Conservation (phyloP, 2,888 invertebrate genomes). For the Protonemura montana region DNA sequence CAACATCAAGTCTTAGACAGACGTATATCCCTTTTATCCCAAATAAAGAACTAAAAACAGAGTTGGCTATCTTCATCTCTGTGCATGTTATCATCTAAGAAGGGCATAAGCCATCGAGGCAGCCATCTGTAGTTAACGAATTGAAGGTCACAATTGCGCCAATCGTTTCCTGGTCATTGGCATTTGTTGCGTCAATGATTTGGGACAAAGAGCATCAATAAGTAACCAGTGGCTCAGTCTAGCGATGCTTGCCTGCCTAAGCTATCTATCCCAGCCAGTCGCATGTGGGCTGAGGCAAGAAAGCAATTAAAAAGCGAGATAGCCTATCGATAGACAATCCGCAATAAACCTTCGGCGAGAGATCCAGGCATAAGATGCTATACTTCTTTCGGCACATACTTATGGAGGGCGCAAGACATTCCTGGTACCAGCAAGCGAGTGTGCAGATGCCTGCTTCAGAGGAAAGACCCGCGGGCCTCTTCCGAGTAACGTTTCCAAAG, state of each 20-base stretch:
- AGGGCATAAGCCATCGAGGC: slow-evolving; percentile 40
- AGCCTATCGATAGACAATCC: neutral
- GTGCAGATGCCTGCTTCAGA: neutral
- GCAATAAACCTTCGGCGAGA: neutral
- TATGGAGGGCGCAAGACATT: neutral
- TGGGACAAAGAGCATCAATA: slow-evolving; percentile 25
- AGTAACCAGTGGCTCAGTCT: neutral
- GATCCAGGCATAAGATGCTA: neutral
- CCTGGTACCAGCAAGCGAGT: neutral
- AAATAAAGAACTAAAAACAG: slow-evolving; percentile 2
- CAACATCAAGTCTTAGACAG: slow-evolving; percentile 49
- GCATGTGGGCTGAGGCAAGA: neutral
- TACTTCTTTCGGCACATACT: neutral
- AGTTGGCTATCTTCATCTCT: neutral
- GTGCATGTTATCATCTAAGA: slow-evolving; percentile 7
- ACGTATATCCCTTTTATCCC: neutral
- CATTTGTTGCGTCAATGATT: slow-evolving; percentile 42
- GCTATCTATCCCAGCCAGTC: slow-evolving; percentile 52
- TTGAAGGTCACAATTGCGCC: slow-evolving; percentile 46
- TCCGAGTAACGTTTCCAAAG: neutral
- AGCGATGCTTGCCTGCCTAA: neutral
- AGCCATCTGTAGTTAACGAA: slow-evolving; percentile 26
- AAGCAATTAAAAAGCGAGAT: neutral
- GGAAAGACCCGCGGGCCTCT: neutral
- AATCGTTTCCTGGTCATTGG: slow-evolving; percentile 50